Evolutionary conservation across 2,113 vertebrate species (phyloP).

Genomic region (Octodon degus): DNA sequence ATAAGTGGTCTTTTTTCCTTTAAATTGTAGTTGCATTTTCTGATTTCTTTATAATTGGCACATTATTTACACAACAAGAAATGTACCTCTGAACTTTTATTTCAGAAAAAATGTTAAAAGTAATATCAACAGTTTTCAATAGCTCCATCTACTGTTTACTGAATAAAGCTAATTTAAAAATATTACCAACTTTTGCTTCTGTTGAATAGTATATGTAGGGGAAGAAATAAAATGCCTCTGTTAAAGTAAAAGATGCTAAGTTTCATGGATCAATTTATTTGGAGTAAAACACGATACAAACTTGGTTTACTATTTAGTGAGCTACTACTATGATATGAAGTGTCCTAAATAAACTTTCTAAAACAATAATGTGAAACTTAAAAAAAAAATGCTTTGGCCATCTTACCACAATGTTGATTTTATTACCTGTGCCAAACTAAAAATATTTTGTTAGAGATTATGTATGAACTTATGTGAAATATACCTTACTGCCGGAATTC

Average conservation of each 20-base stretch:
- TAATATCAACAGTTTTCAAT: conserved; percentile 47
- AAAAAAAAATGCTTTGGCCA: neutral
- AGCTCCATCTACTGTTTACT: conserved; percentile 57
- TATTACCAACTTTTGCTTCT: neutral
- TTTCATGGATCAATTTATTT: neutral
- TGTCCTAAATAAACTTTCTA: neutral
- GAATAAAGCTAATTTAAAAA: conserved; percentile 8
- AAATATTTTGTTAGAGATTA: neutral
- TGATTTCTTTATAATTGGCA: conserved; percentile 34
- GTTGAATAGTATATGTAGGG: neutral
- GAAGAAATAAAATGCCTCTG: neutral
- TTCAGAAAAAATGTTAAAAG: neutral
- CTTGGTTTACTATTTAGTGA: neutral
- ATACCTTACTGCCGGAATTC: neutral
- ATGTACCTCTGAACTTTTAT: neutral
- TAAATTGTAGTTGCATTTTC: neutral
- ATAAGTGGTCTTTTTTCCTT: neutral
- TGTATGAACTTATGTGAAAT: neutral
- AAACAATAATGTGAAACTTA: neutral
- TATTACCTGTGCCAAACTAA: conserved; percentile 17
- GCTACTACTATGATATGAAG: neutral
- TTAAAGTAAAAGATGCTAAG: conserved; percentile 2
- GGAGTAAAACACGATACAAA: neutral
- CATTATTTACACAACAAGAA: conserved; percentile 21
- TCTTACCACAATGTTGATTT: conserved; percentile 27